Base-by-base conservation (phyloP, 2,888 invertebrate genomes). In the Aspidiotus rigidus region DNA sequence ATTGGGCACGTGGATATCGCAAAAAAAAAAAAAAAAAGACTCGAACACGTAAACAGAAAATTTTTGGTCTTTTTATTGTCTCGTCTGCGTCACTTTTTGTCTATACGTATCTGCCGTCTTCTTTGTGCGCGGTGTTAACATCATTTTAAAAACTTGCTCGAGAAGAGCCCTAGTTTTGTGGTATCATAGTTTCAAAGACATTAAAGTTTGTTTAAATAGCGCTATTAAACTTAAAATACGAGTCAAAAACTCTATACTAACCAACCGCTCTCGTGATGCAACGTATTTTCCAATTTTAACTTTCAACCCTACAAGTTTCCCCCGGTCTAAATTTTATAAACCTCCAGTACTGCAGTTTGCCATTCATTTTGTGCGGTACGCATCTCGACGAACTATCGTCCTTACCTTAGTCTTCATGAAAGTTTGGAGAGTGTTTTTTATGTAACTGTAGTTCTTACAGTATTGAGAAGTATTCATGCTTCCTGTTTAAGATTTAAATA, bases 151-250 rank as follows among this genome's bases (percentile, higher is more conserved):
- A 66, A 66, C 57, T 66, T 66, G 57, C 57, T 64, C 57, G 40
- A 42, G 56, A 42, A 57, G 56, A 66, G 57, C 66, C 15, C 17
- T 40, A 40, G 56, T 66, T 39, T 44, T 66, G 66, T 66, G 56
- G 66, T 66, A 66, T 66, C 57, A 66, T 66, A 66, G 66, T 66
- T 66, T 49, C 44, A 66, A 66, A 66, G 66, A 66, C 66, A 66
- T 66, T 66, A 66, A 66, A 66, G 66, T 66, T 66, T 66, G 66
- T 66, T 66, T 66, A 66, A 66, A 66, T 66, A 59, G 66, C 66
- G 59, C 66, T 66, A 66, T 66, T 66, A 66, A 66, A 66, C 66
- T 66, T 66, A 66, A 66, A 66, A 66, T 66, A 66, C 66, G 66
- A 66, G 59, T 66, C 66, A 66, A 66, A 64, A 66, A 66, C 66